phyloP scores from a whole-genome alignment of 1,140 invertebrate genomes.

The Anadara kagoshimensis region DNA sequence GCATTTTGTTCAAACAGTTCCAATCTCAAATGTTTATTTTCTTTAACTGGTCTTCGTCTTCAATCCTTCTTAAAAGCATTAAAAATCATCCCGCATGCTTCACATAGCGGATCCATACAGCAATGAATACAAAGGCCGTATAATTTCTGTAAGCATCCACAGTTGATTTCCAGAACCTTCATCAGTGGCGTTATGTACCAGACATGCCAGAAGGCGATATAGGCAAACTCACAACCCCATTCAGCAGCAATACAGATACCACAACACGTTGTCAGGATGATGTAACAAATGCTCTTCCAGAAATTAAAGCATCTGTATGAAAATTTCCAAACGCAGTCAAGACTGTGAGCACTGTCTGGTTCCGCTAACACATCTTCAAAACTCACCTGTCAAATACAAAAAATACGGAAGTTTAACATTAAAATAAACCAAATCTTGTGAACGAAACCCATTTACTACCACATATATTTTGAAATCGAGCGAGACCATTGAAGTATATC shows the following conservation, averaged over 20 bases:
- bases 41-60: too few species aligned
- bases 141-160: slow-evolving; percentile 78
- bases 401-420: background rate
- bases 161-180: slow-evolving; percentile 76
- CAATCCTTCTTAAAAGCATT: background rate
- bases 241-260: slow-evolving; percentile 81
- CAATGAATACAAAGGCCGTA: slow-evolving; percentile 75
- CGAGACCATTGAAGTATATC: background rate
- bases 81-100: slow-evolving; percentile 39
- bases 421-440: background rate
- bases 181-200: slow-evolving; percentile 69
- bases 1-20: too few species aligned
- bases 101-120: slow-evolving; percentile 50
- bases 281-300: slow-evolving; percentile 83
- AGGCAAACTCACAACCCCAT: slow-evolving; percentile 84
- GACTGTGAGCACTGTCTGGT: slow-evolving; percentile 82
- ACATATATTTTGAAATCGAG: too few species aligned
- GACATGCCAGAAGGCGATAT: slow-evolving; percentile 79
- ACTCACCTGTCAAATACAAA: slow-evolving; percentile 27
- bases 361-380: slow-evolving; percentile 87
- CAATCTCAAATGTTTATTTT: too few species aligned
- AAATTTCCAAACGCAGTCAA: slow-evolving; percentile 83
- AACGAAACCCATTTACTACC: too few species aligned
- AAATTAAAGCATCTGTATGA: slow-evolving; percentile 81
- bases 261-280: slow-evolving; percentile 77